Evolutionary conservation across 2,888 invertebrate species (phyloP).

Genomic region (Melitaea athalia): DNA sequence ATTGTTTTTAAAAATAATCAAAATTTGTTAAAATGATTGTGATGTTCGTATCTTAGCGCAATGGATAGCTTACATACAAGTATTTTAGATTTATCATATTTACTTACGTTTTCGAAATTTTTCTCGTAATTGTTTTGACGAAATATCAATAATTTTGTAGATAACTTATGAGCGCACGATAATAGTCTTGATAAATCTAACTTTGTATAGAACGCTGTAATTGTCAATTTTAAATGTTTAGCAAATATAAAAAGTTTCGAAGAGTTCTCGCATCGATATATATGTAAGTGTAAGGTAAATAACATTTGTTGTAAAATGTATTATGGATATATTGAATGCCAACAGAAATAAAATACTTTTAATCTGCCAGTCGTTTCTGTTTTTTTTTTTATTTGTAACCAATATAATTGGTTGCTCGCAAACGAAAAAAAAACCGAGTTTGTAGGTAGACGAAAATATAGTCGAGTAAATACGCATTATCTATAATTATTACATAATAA

Average conservation of each 20-base stretch:
- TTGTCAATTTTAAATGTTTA: constrained; percentile 80
- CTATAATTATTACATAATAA: too few species aligned
- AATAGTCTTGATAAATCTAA: constrained; percentile 19
- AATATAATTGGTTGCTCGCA: too few species aligned
- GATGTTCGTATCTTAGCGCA: background rate
- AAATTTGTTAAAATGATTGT: background rate
- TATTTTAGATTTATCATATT: constrained; percentile 15
- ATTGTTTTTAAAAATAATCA: background rate
- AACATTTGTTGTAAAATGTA: constrained; percentile 79
- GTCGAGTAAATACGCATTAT: too few species aligned
- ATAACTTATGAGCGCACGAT: constrained; percentile 27
- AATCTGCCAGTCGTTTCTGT: constrained; percentile 50
- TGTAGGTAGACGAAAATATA: too few species aligned
- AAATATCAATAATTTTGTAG: constrained; percentile 19
- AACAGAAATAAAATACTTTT: constrained; percentile 71
- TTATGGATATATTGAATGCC: constrained; percentile 76
- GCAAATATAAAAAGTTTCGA: constrained; percentile 61
- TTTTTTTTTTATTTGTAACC: background rate
- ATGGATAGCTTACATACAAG: background rate
- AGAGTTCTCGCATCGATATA: constrained; percentile 68
- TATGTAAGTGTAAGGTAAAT: constrained; percentile 63
- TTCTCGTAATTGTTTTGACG: constrained; percentile 28
- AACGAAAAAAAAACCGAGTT: too few species aligned
- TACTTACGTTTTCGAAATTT: background rate
- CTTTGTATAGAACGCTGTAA: constrained; percentile 58